Evolutionary conservation across 2,888 invertebrate species (phyloP), one percentile per base, ranked within the genome.

Genomic region (Liopterus haemorrhoidalis): DNA sequence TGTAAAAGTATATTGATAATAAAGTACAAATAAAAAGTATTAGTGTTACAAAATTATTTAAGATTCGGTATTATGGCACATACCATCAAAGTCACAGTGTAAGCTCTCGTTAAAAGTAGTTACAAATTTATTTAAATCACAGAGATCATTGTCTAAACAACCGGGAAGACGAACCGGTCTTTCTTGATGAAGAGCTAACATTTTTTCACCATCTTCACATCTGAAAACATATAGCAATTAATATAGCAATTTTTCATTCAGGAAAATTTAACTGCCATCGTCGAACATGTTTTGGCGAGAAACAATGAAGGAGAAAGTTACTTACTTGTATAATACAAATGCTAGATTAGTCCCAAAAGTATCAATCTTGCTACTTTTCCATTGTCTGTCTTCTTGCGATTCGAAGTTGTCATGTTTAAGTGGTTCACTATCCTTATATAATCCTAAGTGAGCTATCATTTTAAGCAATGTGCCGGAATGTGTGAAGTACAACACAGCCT

Each of bases 391-490:
- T n/a, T 58, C 27, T 11, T 48, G 44, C 12, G 46, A 12, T 4
- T 48, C 12, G 22, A 40, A 52, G 22, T 41, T 46, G 9, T 75
- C 67, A 25, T 79, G 77, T n/a, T 67, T 74, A 32, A 89, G 68
- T 19, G 72, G 75, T 2, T 66, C 49, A 1, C 71, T 59, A 35
- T 89, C 86, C 60, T 76, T 79, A 56, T 82, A 87, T 5, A 91
- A 69, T 9, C 82, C 81, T 51, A 90, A 64, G 56, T 84, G 78
- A 1, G 85, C 75, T 33, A 88, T 59, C 39, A 87, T 63, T 69
- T 90, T 91, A 20, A 90, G 67, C 30, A 90, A 60, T 1, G 88
- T 81, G 2, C 90, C 90, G 1, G 89, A 89, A 67, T 91, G 90
- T 1, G 86, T 79, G 61, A 90, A 90, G 57, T 87, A 81, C 20